Conservation (phyloP, 2,113 vertebrate genomes). For the Ciconia maguari region DNA sequence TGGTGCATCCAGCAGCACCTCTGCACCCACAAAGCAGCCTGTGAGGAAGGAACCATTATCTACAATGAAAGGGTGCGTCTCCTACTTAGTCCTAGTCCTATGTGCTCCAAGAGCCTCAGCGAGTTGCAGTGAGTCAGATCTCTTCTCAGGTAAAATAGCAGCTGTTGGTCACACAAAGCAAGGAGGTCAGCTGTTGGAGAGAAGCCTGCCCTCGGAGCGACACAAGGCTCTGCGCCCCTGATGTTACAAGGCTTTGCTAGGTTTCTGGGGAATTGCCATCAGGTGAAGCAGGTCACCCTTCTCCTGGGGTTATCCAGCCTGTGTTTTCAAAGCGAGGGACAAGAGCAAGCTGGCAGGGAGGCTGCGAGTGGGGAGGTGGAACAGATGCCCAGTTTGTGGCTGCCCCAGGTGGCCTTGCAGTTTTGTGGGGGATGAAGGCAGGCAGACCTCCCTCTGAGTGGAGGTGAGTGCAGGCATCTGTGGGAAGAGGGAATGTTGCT, state of each 20-base stretch:
- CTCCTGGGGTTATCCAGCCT: background rate
- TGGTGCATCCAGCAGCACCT: conserved; percentile 94
- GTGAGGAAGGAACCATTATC: conserved; percentile 87
- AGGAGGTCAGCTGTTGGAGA: background rate
- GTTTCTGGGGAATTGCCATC: background rate
- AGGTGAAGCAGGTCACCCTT: background rate
- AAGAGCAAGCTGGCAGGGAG: background rate
- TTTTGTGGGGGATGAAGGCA: background rate
- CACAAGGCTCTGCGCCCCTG: background rate
- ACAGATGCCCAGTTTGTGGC: background rate
- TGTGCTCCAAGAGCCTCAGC: background rate
- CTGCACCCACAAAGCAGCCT: conserved; percentile 89
- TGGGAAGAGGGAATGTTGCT: background rate
- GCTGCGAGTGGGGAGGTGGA: background rate
- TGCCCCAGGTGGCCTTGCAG: background rate
- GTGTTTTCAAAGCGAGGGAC: background rate
- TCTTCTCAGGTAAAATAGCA: background rate
- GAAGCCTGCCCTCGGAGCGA: background rate
- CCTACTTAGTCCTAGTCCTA: background rate
- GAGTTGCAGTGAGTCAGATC: background rate
- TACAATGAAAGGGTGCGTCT: conserved; percentile 87
- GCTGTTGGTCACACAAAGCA: background rate
- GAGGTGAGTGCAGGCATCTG: background rate
- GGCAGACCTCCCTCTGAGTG: background rate
- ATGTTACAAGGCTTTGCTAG: background rate